Evolutionary conservation across 2,113 vertebrate genomes (phyloP).

Genomic region (Nettapus auritus): DNA sequence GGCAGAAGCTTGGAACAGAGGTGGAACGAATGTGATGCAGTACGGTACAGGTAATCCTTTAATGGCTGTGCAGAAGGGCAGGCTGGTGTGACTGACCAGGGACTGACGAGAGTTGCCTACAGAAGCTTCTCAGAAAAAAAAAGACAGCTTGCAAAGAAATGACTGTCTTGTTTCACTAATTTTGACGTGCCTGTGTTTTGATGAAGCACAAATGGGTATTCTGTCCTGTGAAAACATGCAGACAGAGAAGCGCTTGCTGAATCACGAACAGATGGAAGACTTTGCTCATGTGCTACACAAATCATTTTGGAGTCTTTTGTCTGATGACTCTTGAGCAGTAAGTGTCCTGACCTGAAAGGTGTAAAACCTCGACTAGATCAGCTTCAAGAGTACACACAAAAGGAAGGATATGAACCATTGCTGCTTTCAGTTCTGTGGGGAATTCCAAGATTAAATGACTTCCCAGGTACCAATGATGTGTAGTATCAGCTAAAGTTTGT

Average conservation of each 20-base stretch:
- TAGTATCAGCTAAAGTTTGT: background rate
- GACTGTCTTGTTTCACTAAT: background rate
- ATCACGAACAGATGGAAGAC: background rate
- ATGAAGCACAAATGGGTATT: background rate
- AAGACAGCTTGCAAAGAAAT: background rate
- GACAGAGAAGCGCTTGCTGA: background rate
- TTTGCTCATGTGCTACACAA: background rate
- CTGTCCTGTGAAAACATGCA: background rate
- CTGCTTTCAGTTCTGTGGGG: background rate
- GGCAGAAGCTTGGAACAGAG: background rate
- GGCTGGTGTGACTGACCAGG: background rate
- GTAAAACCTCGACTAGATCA: background rate
- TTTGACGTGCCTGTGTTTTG: background rate
- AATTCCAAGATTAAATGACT: background rate
- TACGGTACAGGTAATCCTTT: background rate
- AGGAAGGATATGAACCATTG: background rate
- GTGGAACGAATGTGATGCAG: background rate
- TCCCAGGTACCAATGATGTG: background rate
- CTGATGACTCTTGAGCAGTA: background rate
- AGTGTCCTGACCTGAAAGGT: background rate
- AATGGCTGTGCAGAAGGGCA: background rate
- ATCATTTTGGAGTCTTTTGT: background rate
- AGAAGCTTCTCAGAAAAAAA: background rate
- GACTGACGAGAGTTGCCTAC: background rate
- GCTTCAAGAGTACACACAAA: background rate